Conservation (phyloP, 2,113 vertebrate species). For the Indicator indicator region DNA sequence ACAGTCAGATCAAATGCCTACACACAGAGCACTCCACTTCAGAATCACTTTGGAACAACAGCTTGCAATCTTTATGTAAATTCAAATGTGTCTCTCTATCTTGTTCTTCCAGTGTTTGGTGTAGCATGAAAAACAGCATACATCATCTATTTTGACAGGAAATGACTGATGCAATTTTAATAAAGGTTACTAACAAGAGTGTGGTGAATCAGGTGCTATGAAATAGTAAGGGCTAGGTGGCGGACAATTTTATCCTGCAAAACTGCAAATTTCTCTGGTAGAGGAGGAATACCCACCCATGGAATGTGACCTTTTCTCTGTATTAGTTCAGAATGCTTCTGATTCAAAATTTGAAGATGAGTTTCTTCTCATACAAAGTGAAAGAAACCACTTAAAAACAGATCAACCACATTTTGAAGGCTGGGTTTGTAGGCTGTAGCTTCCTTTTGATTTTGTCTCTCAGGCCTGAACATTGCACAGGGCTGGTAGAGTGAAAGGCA, state of each 20-base stretch:
- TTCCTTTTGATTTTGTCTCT: neutral
- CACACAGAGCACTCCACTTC: slow-evolving; percentile 70
- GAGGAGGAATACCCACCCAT: neutral
- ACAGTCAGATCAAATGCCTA: slow-evolving; percentile 78
- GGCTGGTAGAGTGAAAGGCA: neutral
- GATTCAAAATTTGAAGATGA: neutral
- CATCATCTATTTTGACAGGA: slow-evolving; percentile 66
- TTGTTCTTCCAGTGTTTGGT: slow-evolving; percentile 55
- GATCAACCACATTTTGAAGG: neutral
- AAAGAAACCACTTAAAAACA: neutral
- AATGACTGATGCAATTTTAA: slow-evolving; percentile 74
- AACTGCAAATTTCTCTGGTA: neutral
- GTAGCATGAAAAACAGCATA: slow-evolving; percentile 64
- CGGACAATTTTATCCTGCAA: slow-evolving; percentile 39
- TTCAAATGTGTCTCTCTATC: slow-evolving; percentile 57
- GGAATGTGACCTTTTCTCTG: neutral
- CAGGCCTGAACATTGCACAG: neutral
- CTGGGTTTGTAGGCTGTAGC: neutral
- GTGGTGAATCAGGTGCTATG: slow-evolving; percentile 48
- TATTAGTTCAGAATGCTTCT: neutral
- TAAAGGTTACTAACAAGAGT: slow-evolving; percentile 70
- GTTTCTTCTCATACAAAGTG: neutral
- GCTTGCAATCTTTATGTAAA: slow-evolving; percentile 82
- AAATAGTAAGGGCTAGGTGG: slow-evolving; percentile 1
- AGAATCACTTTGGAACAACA: slow-evolving; percentile 80